Evolutionary conservation across 1,140 invertebrate species (phyloP).

Genomic region (Drosophila arawakana): DNA sequence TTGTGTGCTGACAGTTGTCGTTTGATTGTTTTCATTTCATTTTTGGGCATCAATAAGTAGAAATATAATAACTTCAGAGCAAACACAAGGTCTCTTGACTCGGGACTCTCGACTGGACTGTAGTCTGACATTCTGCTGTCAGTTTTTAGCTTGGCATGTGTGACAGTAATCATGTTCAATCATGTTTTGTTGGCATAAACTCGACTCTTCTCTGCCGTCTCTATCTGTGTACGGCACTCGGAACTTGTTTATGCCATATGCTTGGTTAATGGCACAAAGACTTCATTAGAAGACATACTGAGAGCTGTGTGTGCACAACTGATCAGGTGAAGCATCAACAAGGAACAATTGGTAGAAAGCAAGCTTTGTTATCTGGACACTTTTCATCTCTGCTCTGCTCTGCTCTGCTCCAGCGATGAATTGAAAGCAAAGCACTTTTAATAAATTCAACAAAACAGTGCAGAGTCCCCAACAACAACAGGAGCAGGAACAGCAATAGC

Average conservation of each 20-base stretch:
- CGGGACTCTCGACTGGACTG: constrained; percentile 14
- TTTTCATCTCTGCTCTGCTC: constrained; percentile 2
- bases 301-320: constrained; percentile 24
- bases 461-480: constrained; percentile 33
- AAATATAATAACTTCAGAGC: constrained; percentile 51
- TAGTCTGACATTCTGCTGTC: constrained; percentile 40
- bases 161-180: constrained; percentile 61
- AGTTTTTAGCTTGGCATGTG: constrained; percentile 40
- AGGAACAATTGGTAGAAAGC: neutral
- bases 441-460: constrained; percentile 74
- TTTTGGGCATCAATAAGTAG: constrained; percentile 73
- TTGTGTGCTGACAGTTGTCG: constrained; percentile 64
- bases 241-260: constrained; percentile 40
- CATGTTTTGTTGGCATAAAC: constrained; percentile 52
- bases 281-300: constrained; percentile 33
- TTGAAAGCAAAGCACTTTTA: constrained; percentile 56
- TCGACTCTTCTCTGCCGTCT: constrained; percentile 4
- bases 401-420: constrained; percentile 2
- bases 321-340: constrained; percentile 14
- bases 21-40: constrained; percentile 79
- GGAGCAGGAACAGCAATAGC: neutral
- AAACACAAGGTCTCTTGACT: constrained; percentile 30
- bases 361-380: neutral
- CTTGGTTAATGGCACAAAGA: constrained; percentile 49
- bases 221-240: constrained; percentile 18